A percentile compares a stretch with the other conserved stretches of the same genome.
These are phyloP conservation scores for Apantesis nais DNA, from an alignment of 2,888 invertebrate genomes.

Conservation along the genomic window DNA sequence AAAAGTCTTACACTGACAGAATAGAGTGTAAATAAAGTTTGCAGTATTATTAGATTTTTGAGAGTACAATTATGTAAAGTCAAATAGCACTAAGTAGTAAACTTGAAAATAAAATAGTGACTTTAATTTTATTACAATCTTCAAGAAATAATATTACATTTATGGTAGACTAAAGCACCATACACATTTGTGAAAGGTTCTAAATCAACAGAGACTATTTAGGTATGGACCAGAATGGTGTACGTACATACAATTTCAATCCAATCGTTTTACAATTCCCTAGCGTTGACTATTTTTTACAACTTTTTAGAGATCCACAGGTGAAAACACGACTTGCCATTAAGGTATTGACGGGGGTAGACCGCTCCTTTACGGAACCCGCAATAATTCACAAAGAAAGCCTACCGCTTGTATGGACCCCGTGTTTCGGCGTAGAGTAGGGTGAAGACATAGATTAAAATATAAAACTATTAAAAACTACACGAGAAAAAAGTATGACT, in stretches of 20 bases:
- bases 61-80: too few species aligned
- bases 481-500: background rate
- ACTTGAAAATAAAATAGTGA: too few species aligned
- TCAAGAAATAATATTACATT: too few species aligned
- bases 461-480: too few species aligned
- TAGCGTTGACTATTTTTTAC: slow-evolving; percentile 61
- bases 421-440: slow-evolving; percentile 60
- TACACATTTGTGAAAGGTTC: background rate
- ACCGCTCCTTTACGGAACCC: slow-evolving; percentile 65
- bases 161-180: too few species aligned
- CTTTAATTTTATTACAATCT: too few species aligned
- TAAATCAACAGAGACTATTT: background rate
- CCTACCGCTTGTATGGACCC: slow-evolving; percentile 68
- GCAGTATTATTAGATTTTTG: too few species aligned
- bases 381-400: slow-evolving; percentile 83
- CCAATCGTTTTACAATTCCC: slow-evolving; percentile 55
- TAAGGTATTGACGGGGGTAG: slow-evolving; percentile 78
- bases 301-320: slow-evolving; percentile 69
- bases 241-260: slow-evolving; percentile 33
- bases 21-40: too few species aligned
- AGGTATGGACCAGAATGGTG: background rate
- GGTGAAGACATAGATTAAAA: slow-evolving; percentile 21
- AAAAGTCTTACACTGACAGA: too few species aligned
- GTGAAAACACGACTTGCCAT: slow-evolving; percentile 71
- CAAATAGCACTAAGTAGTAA: too few species aligned